Evolutionary conservation across 2,888 invertebrate species (phyloP).

Genomic region (Anoplius nigerrimus): DNA sequence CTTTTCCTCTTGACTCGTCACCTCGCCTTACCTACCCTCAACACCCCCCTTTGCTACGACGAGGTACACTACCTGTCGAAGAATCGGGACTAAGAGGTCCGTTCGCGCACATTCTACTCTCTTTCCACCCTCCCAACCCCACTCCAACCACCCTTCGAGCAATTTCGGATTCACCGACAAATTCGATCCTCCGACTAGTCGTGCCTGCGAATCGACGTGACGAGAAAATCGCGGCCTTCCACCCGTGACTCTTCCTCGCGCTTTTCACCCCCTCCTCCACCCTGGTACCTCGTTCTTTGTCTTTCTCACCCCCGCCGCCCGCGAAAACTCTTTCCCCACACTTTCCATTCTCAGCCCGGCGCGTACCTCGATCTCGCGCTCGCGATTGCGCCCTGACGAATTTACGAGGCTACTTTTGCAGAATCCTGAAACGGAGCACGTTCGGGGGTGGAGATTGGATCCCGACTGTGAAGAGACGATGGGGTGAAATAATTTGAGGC

Average conservation of each 20-base stretch:
- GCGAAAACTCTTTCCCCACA: not conserved
- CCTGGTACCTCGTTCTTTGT: no score
- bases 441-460: constrained; percentile 9
- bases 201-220: constrained; percentile 38
- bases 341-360: not conserved
- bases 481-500: no score
- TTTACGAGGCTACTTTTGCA: constrained; percentile 26
- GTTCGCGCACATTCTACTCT: constrained; percentile 28
- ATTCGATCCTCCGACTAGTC: constrained; percentile 38
- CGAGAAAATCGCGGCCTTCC: constrained; percentile 30
- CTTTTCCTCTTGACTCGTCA: constrained; percentile 11
- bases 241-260: constrained; percentile 9
- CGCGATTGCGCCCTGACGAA: constrained; percentile 33
- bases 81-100: constrained; percentile 23
- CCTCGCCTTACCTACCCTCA: not conserved
- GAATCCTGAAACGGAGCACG: constrained; percentile 32
- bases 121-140: constrained; percentile 16
- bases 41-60: constrained; percentile 4
- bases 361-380: constrained; percentile 6
- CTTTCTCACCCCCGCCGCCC: no score
- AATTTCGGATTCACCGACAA: constrained; percentile 44
- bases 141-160: constrained; percentile 13
- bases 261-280: not conserved
- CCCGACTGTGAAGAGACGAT: no score
- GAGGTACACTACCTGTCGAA: constrained; percentile 25